phyloP scores from a whole-genome alignment of 1,140 invertebrate genomes.

The Drosophila cardini region DNA sequence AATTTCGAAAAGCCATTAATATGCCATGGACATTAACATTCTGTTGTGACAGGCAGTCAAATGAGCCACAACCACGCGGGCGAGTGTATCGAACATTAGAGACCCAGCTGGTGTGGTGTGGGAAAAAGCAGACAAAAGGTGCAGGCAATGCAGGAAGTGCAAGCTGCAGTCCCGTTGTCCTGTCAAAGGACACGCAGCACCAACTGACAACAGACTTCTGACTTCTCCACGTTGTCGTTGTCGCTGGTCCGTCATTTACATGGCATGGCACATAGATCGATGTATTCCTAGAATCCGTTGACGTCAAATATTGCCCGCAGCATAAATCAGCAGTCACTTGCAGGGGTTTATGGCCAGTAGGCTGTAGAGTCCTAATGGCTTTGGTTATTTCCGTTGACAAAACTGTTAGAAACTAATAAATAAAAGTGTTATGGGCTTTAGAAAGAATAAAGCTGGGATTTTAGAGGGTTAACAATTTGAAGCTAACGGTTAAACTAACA shows the following conservation, averaged over 20 bases:
- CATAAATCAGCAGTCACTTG: constrained; percentile 58
- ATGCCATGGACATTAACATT: constrained; percentile 66
- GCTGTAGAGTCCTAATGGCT: background rate
- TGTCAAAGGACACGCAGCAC: constrained; percentile 46
- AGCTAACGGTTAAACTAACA: no score
- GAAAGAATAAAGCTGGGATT: no score
- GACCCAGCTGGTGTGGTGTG: constrained; percentile 12
- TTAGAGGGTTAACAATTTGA: no score
- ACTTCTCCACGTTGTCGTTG: constrained; percentile 31
- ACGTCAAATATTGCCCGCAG: constrained; percentile 40
- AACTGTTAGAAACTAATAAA: background rate
- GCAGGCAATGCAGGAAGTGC: constrained; percentile 57
- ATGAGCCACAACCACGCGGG: constrained; percentile 53
- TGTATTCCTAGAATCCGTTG: constrained; percentile 68
- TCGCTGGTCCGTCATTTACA: constrained; percentile 58
- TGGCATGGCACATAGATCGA: constrained; percentile 64
- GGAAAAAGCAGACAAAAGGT: constrained; percentile 5
- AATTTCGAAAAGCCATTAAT: constrained; percentile 81
- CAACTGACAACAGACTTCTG: constrained; percentile 21
- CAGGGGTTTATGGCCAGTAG: background rate
- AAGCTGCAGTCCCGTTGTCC: constrained; percentile 57
- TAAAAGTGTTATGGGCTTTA: background rate
- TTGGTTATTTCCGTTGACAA: constrained; percentile 15
- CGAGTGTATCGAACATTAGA: background rate
- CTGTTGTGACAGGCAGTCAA: constrained; percentile 79